Base-by-base conservation (phyloP, 2,888 invertebrate genomes). In the Didymodactylos carnosus region DNA sequence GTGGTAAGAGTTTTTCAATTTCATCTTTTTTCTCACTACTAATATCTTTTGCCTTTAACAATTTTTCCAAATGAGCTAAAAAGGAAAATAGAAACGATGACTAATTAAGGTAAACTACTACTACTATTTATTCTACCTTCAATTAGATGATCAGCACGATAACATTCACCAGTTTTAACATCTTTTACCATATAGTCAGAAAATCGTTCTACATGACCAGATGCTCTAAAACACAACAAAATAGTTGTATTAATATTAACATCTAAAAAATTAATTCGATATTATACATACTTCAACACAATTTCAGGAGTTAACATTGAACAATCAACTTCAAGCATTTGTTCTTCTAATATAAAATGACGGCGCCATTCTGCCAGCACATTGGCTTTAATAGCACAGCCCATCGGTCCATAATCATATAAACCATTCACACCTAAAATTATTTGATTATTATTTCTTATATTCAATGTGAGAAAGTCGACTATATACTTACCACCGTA, bases 131-230 rank as follows among this genome's bases (percentile, higher is more conserved):
- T 29, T 35, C n/a, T 62, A 62, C 83, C 83, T 86, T 98, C 97
- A 77, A 98, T 97, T 73, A 99, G 86, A 85, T 99, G 98, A 83
- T 99, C 98, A 73, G 97, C 86, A 49, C 98, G 87, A 83, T 95
- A 98, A 81, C 98, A 99, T 82, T 99, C 98, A 10, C 98, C 98
- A 77, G 88, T 92, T 82, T 91, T 91, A 0, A 89, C 80, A 86
- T 99, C 98, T 83, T 98, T 99, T 0, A 97, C 95, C 98, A 99
- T 99, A 75, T 93, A 88, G 86, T 99, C 98, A 70, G 97, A 94
- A 86, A 99, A 99, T 75, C 97, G 87, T 80, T 98, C 98, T 0
- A 98, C 97, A 84, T 99, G 98, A 0, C 98, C 98, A 10, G 97
- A 98, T 25, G 98, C 94, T 81, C 88, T 88, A 80, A 14, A 8